A percentile compares a stretch with the other conserved stretches of the same genome.
phyloP scores from a whole-genome alignment of 2,888 invertebrate genomes.

The Adelognathus sp. region DNA sequence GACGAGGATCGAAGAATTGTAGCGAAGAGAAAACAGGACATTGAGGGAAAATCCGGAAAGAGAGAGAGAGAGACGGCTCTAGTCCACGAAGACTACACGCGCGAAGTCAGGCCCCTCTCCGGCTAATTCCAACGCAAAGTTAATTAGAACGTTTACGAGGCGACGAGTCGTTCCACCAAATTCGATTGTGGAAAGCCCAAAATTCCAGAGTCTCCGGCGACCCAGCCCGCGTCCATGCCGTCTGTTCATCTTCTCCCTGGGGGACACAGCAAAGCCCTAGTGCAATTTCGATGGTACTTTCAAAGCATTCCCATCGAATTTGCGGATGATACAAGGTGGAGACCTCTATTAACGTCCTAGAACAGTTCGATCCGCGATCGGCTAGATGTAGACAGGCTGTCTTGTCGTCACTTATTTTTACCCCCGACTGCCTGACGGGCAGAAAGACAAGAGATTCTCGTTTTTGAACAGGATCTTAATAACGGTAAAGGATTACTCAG shows the following conservation, averaged over 20 bases:
- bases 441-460: too few relatives aligned
- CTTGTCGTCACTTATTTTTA: too few relatives aligned
- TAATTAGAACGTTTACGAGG: slow-evolving; percentile 68
- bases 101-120: slow-evolving; percentile 56
- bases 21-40: slow-evolving; percentile 27
- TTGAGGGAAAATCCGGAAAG: slow-evolving; percentile 9
- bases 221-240: neutral
- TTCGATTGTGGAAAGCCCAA: neutral
- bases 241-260: neutral
- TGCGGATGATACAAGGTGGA: neutral
- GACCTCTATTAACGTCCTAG: too few relatives aligned
- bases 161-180: slow-evolving; percentile 19
- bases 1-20: slow-evolving; percentile 36
- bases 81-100: slow-evolving; percentile 55
- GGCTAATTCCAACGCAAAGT: slow-evolving; percentile 62
- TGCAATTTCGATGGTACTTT: too few relatives aligned
- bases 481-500: too few relatives aligned
- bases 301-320: neutral
- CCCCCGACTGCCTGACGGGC: too few relatives aligned
- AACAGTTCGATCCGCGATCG: too few relatives aligned
- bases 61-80: slow-evolving; percentile 18
- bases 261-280: neutral
- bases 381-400: too few relatives aligned
- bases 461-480: too few relatives aligned
- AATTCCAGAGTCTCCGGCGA: neutral